Conservation (phyloP, 2,797 vertebrate genomes). For the Coregonus suidteri region DNA sequence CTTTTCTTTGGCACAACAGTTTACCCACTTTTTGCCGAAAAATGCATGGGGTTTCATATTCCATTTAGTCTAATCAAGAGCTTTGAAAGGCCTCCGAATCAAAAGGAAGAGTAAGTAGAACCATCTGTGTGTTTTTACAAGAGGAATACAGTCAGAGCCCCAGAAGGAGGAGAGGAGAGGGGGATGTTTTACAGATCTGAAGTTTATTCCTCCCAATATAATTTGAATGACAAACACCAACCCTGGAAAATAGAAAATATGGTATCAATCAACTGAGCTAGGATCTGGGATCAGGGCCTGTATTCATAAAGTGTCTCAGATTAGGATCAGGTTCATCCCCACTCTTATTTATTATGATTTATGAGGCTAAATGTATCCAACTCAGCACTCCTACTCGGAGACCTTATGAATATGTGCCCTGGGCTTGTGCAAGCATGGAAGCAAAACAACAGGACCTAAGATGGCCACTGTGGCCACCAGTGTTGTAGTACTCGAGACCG, state of each 20-base stretch:
- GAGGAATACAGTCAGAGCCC: conserved; percentile 43
- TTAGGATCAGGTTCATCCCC: not conserved
- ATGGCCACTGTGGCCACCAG: conserved; percentile 15
- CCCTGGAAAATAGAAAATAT: conserved; percentile 53
- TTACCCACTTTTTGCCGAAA: too few species aligned
- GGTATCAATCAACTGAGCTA: conserved; percentile 58
- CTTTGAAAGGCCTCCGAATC: conserved; percentile 50
- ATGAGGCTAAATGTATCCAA: not conserved
- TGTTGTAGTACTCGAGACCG: not conserved
- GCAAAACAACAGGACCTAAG: conserved; percentile 39
- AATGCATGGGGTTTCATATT: conserved; percentile 53
- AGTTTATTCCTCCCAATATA: conserved; percentile 66
- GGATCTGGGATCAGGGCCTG: conserved; percentile 31
- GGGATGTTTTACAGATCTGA: conserved; percentile 59
- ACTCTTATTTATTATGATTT: too few species aligned
- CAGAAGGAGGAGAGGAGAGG: conserved; percentile 17
- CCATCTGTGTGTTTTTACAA: conserved; percentile 69
- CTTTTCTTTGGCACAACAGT: too few species aligned
- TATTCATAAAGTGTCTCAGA: not conserved
- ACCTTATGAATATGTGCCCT: not conserved
- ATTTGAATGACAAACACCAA: conserved; percentile 66
- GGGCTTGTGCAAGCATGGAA: conserved; percentile 37
- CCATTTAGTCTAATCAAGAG: conserved; percentile 65
- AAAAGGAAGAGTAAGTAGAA: conserved; percentile 58
- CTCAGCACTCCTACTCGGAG: not conserved